These are phyloP conservation scores for Pycnonotus jocosus DNA, from an alignment of 2,113 vertebrate genomes.

Conservation along the genomic window DNA sequence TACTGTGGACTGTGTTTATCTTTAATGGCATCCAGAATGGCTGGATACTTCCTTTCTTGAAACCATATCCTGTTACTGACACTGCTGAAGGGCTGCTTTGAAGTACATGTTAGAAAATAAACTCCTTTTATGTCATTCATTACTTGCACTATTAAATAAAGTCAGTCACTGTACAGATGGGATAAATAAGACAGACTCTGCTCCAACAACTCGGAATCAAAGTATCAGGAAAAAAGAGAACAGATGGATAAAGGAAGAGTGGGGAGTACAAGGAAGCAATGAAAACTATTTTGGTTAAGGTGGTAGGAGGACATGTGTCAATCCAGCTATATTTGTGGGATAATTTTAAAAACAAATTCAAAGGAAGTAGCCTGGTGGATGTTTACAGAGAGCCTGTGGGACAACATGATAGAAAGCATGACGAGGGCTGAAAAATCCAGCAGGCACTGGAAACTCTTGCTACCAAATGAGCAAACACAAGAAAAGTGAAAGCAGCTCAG, in stretches of 20 bases:
- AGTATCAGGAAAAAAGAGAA: background rate
- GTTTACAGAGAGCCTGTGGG: conserved; percentile 1
- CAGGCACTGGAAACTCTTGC: background rate
- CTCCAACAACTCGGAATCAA: background rate
- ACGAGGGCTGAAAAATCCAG: background rate
- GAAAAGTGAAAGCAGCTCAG: background rate
- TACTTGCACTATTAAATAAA: background rate
- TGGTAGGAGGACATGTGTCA: conserved; percentile 56
- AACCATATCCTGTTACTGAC: background rate
- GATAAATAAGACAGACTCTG: background rate
- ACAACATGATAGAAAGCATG: background rate
- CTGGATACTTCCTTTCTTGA: background rate
- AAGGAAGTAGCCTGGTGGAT: conserved; percentile 1
- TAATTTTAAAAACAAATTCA: background rate
- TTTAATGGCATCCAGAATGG: background rate
- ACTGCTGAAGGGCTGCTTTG: background rate
- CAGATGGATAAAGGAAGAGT: conserved; percentile 54
- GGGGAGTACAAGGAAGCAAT: conserved; percentile 8
- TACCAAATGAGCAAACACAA: conserved; percentile 7
- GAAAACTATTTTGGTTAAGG: conserved; percentile 36
- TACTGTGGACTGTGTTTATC: background rate
- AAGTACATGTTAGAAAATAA: background rate
- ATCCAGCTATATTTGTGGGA: background rate
- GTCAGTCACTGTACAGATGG: background rate
- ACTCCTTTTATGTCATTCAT: background rate